Conservation (phyloP, 2,888 invertebrate genomes). For the Melikaiella ostensackeni region DNA sequence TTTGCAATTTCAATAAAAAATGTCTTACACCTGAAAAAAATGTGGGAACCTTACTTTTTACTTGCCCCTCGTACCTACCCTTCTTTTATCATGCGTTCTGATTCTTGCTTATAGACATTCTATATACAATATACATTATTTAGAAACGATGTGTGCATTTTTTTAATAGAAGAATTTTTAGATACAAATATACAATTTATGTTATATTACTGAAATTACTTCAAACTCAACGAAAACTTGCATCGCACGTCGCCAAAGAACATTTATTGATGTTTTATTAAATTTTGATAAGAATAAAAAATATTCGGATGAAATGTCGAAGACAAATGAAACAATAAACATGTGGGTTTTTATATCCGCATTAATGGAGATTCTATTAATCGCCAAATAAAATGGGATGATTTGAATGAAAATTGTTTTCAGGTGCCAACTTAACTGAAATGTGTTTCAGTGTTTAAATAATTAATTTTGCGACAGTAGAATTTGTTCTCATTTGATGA, state of each 20-base stretch:
- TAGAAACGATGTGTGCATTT: slow-evolving; percentile 19
- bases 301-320: slow-evolving; percentile 66
- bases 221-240: neutral
- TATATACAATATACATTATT: neutral
- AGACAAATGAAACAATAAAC: slow-evolving; percentile 15
- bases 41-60: too few relatives aligned
- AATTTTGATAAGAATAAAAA: slow-evolving; percentile 68
- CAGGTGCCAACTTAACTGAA: neutral
- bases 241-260: neutral
- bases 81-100: slow-evolving; percentile 47
- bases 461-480: neutral
- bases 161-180: slow-evolving; percentile 2
- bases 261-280: neutral
- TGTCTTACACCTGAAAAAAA: too few relatives aligned
- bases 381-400: too few relatives aligned
- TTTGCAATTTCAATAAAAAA: too few relatives aligned
- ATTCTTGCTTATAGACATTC: slow-evolving; percentile 37
- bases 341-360: neutral
- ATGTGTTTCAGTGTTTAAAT: neutral
- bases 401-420: neutral
- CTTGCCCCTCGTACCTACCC: slow-evolving; percentile 63
- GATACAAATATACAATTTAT: slow-evolving; percentile 1
- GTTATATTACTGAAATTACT: neutral
- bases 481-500: neutral
- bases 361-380: neutral